Conservation (phyloP, 2,797 vertebrate species). For the Lemur catta region DNA sequence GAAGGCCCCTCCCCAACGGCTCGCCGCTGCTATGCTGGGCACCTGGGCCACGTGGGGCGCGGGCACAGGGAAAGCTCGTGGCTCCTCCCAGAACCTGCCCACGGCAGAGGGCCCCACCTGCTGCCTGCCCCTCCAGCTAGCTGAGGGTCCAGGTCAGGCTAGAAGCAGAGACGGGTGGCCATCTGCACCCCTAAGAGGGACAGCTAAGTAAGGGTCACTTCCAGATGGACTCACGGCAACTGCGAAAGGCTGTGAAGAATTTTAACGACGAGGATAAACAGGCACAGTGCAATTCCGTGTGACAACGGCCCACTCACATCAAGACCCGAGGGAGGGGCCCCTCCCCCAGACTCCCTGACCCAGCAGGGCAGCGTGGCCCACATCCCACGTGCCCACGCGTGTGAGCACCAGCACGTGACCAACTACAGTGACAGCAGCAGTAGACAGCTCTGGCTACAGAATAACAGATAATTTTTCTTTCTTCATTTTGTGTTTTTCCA, state of each 20-base stretch:
- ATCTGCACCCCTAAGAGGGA: neutral
- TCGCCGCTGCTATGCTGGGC: neutral
- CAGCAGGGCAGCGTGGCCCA: rapidly evolving
- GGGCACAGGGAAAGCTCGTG: neutral
- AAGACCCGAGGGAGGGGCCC: neutral
- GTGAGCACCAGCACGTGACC: neutral
- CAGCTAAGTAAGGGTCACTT: neutral
- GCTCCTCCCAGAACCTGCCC: no score
- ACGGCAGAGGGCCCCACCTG: neutral
- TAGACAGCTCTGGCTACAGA: neutral
- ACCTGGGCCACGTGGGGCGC: neutral
- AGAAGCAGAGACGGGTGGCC: neutral
- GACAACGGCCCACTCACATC: neutral
- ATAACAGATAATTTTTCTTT: neutral
- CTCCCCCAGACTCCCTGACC: neutral
- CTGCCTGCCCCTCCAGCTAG: neutral
- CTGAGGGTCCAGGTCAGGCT: neutral
- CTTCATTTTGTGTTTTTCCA: neutral
- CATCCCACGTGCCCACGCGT: neutral
- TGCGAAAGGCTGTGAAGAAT: neutral
- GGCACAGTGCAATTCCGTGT: neutral
- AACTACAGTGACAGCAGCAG: neutral
- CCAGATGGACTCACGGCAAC: neutral
- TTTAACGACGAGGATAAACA: neutral
- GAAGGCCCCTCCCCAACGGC: neutral